Conservation (phyloP, 2,888 invertebrate species). For the Protodeltote pygarga region DNA sequence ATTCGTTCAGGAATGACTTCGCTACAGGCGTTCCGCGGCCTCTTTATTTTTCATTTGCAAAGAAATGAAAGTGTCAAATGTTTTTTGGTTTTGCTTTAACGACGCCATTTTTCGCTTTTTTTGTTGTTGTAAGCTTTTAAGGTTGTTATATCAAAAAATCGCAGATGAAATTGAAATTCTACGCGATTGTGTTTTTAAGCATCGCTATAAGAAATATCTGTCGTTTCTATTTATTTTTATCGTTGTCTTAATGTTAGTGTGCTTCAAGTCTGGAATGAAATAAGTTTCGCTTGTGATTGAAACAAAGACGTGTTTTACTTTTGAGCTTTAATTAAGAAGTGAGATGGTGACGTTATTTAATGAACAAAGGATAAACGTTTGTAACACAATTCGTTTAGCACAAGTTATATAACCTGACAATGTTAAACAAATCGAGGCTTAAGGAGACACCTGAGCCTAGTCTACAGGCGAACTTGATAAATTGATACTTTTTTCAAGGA, state of each 20-base stretch:
- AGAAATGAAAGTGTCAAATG: constrained; percentile 51
- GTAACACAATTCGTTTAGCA: constrained; percentile 10
- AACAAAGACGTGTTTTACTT: constrained; percentile 37
- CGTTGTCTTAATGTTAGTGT: constrained; percentile 25
- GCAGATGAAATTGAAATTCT: constrained; percentile 34
- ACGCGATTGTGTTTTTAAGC: constrained; percentile 19
- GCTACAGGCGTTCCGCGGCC: constrained; percentile 28
- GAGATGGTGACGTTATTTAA: constrained; percentile 29
- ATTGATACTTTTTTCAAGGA: constrained; percentile 11
- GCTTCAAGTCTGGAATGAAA: constrained; percentile 26
- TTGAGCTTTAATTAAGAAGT: constrained; percentile 35
- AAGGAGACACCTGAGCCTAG: constrained; percentile 17
- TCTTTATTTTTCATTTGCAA: constrained; percentile 53
- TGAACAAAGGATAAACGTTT: constrained; percentile 27
- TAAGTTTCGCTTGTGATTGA: constrained; percentile 29
- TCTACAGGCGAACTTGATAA: constrained; percentile 10
- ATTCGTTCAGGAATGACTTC: constrained; percentile 51
- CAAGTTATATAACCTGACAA: constrained; percentile 15
- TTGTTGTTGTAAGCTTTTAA: constrained; percentile 33
- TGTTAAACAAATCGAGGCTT: constrained; percentile 14
- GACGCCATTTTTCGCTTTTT: constrained; percentile 33
- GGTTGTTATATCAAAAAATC: constrained; percentile 24
- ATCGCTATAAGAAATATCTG: constrained; percentile 7
- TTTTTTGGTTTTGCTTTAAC: constrained; percentile 50
- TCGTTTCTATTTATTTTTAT: constrained; percentile 26